Evolutionary conservation across 2,888 invertebrate genomes (phyloP), one percentile per base, ranked within the genome.

Genomic region (Drosophila koepferae): DNA sequence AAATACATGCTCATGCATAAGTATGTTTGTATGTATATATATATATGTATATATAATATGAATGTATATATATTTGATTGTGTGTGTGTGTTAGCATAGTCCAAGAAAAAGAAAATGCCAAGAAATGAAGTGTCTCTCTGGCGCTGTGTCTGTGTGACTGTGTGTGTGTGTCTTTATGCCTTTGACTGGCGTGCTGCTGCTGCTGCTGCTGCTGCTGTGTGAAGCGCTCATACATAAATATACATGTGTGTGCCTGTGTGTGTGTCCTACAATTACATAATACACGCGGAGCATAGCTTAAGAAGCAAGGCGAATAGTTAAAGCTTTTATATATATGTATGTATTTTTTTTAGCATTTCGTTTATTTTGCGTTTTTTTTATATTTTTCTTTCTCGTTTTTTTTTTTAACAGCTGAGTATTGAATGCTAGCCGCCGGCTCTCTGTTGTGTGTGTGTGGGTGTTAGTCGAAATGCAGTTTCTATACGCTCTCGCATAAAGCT

Each of bases 81-180:
- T 68, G 54, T 64, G 54, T 64, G 34, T 66, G 49, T 64, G 65
- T 67, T 72, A 71, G 63, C 53, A 60, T 75, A 63, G 67, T 71
- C 64, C 51, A 72, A 78, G 72, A 65, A 64, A 77, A 84, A 80
- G 84, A 81, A 85, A 85, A 85, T 77, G 80, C 80, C 71, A 84
- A 87, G 85, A 89, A 87, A 89, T 86, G 77, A 89, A 89, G 88
- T 89, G 77, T 80, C 88, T 89, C 88, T 77, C 77, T 72, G 46
- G 68, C 67, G 59, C 77, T 43, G 60, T 65, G 36, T 56, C 46
- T 60, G 60, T 65, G 43, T 56, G 46, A 56, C 49, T 65, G 43
- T 60, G 60, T 61, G 58, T 60, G 44, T 76, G 12, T 34, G 63
- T 66, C 66, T 79, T 70, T 67, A 18, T 65, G 55, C 34, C 46